Conservation (phyloP, 1,140 invertebrate species). For the Phthorimaea operculella region DNA sequence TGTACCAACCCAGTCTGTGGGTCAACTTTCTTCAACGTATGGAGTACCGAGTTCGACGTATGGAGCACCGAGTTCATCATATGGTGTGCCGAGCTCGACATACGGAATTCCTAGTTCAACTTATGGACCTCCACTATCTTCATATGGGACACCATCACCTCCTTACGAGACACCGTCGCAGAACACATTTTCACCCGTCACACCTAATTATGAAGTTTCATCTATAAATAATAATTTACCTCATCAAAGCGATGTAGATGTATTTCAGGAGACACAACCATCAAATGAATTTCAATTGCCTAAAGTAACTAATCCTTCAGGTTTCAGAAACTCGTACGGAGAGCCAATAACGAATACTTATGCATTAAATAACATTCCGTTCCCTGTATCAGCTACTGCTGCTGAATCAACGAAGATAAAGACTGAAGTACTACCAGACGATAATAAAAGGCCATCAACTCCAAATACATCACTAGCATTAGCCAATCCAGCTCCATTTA, state of each 20-base stretch:
- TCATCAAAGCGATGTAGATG: conserved; percentile 29
- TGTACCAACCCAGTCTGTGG: conserved; percentile 12
- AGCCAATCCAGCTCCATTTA: conserved; percentile 55
- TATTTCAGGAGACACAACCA: conserved; percentile 26
- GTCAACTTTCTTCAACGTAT: conserved; percentile 18
- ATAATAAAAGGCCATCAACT: conserved; percentile 15
- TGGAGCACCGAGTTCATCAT: conserved; percentile 15
- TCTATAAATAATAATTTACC: conserved; percentile 32
- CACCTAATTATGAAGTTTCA: conserved; percentile 22
- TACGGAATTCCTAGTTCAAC: conserved; percentile 18
- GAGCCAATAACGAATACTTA: conserved; percentile 46
- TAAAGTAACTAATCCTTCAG: conserved; percentile 38
- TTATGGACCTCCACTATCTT: conserved; percentile 20
- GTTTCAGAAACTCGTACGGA: conserved; percentile 58
- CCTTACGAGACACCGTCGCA: conserved; percentile 20
- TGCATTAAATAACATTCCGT: conserved; percentile 42
- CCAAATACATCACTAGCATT: conserved; percentile 41
- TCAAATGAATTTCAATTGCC: conserved; percentile 40
- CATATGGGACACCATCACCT: conserved; percentile 11
- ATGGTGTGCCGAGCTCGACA: conserved; percentile 9
- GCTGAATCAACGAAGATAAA: conserved; percentile 55
- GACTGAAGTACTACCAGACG: conserved; percentile 40
- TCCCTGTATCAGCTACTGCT: conserved; percentile 41
- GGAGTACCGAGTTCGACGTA: conserved; percentile 20
- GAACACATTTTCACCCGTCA: conserved; percentile 16